A percentile compares a stretch with the other conserved stretches of the same genome.
These are phyloP conservation scores for Chaenodraco wilsoni DNA, from an alignment of 2,797 vertebrate species.

Conservation along the genomic window DNA sequence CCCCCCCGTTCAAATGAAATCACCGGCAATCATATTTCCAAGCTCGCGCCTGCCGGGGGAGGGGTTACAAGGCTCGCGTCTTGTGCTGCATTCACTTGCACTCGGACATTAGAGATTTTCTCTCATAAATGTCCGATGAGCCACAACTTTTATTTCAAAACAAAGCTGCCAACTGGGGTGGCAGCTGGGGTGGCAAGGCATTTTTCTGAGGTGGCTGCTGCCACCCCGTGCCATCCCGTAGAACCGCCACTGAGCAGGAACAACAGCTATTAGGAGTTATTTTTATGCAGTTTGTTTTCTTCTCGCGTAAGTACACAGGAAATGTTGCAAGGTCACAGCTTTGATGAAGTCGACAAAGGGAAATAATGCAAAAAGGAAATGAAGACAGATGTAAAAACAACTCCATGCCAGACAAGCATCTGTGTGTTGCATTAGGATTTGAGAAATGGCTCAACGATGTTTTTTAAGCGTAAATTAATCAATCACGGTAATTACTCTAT, in stretches of 20 bases:
- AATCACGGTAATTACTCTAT: conserved; percentile 12
- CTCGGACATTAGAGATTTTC: no score
- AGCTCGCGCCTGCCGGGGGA: no score
- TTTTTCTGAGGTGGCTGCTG: no score
- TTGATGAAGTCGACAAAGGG: conserved; percentile 26
- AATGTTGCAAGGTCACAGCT: conserved; percentile 15
- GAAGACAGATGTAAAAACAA: conserved; percentile 17
- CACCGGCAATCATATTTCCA: no score
- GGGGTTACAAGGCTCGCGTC: no score
- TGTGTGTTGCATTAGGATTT: conserved; percentile 5
- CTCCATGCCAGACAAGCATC: conserved; percentile 7
- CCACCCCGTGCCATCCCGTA: no score
- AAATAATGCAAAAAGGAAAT: conserved; percentile 20
- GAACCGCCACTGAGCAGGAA: neutral
- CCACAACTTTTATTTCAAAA: no score
- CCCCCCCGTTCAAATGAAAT: no score
- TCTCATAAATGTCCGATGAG: no score
- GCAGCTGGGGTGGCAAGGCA: no score
- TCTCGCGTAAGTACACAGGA: conserved; percentile 15
- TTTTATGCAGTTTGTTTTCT: conserved; percentile 9
- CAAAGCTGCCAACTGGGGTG: no score
- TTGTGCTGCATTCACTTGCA: no score
- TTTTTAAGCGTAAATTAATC: conserved; percentile 15
- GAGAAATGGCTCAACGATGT: conserved; percentile 15
- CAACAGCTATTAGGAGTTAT: neutral